Base-by-base conservation (phyloP, 64 coral and sea anemone species). In the Actinia equina region DNA sequence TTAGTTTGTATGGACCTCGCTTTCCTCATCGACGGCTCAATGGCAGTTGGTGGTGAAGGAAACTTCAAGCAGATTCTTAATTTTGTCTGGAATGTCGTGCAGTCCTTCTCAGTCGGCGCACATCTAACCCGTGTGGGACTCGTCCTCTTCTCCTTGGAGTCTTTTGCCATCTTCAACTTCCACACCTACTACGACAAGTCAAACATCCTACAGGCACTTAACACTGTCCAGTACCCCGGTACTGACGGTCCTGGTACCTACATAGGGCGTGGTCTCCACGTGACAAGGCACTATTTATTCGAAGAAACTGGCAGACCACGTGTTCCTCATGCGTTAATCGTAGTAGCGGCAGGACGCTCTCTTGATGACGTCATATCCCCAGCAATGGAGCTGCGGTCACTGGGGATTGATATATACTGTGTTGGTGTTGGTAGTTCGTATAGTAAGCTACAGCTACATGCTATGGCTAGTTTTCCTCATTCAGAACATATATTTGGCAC, bases 151-250 rank as follows among this genome's bases (percentile, higher is more conserved):
- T 97, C 94, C 22, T 67, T 97, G 20, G 94, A 97, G 52, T 91
- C 94, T 3, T 97, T 97, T 77, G 94, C 93, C 25, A 97, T 97
- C 71, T 97, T 97, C 52, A 97, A 97, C 37, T 97, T 97, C 41
- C 94, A 97, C 85, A 97, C 94, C 2, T 97, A 93, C 81, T 97
- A 89, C 17, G 94, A 97, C 46, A 92, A 92, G 55, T 82, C 89
- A 11, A 97, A 97, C 83, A 93, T 97, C 82, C 86, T 92, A 74
- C 85, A 93, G 51, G 94, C 94, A 0, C 64, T 97, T 11, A 88
- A 82, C 17, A 88, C 86, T 18, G 94, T 97, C 0, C 94, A 97
- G 26, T 97, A 89, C 64, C 94, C 94, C 8, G 94, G 94, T 17
- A 93, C 94, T 8, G 94, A 97, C 60, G 94, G 94, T 5, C 94